phyloP scores from a whole-genome alignment of 2,113 vertebrate species.

The Eubucco bourcierii region DNA sequence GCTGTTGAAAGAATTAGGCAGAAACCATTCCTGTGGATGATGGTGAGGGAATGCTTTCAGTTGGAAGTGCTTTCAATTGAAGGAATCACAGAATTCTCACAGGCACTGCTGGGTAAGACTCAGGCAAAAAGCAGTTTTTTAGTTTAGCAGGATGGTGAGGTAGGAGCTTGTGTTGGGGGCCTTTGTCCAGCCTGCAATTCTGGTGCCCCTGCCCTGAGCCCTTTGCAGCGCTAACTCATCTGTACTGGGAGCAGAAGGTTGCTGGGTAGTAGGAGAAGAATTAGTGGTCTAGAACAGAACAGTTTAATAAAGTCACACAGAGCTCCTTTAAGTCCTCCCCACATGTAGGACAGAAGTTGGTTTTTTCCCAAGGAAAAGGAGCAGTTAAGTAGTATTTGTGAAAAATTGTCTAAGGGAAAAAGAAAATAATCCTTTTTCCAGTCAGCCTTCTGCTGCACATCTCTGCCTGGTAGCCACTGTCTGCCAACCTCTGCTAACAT shows the following conservation, averaged over 20 bases:
- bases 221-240: neutral
- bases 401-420: neutral
- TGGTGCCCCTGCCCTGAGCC: neutral
- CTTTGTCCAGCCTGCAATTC: neutral
- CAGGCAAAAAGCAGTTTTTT: neutral
- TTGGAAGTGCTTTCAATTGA: neutral
- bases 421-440: conserved; percentile 7
- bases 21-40: fast-evolving
- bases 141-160: neutral
- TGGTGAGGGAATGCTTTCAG: neutral
- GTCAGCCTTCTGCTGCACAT: conserved; percentile 27
- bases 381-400: neutral
- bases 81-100: neutral
- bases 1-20: neutral
- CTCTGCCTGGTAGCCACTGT: conserved; percentile 3
- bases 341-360: neutral
- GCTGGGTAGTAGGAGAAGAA: neutral
- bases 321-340: neutral
- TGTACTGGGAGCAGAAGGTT: neutral
- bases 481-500: conserved; percentile 21
- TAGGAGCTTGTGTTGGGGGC: neutral
- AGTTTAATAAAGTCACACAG: neutral
- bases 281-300: neutral
- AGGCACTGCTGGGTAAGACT: neutral
- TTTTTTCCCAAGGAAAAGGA: neutral